Conservation (phyloP, 2,888 invertebrate genomes). For the Tuberolachnus salignus region DNA sequence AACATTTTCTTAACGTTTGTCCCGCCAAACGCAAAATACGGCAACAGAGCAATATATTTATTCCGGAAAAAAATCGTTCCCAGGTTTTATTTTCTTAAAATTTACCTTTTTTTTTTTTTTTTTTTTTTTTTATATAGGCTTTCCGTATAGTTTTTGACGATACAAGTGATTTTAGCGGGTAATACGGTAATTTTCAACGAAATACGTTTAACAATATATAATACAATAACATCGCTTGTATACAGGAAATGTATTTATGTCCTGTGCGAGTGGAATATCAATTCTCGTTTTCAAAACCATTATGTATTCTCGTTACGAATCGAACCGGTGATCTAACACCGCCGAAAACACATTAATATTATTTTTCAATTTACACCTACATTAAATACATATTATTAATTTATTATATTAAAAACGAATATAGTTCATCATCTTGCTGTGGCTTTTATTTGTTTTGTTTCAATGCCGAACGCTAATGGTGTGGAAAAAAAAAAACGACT, state of each 20-base stretch:
- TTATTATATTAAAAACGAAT: too few species aligned
- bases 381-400: background rate
- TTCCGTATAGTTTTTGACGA: background rate
- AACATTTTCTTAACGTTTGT: too few species aligned
- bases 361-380: background rate
- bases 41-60: too few species aligned
- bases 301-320: constrained; percentile 3
- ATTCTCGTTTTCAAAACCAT: constrained; percentile 16
- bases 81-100: background rate
- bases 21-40: too few species aligned
- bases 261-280: constrained; percentile 13
- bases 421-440: too few species aligned
- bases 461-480: too few species aligned
- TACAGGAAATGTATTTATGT: constrained; percentile 24
- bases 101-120: background rate
- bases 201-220: background rate
- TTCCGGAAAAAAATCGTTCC: too few species aligned
- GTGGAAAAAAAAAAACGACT: too few species aligned
- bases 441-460: background rate
- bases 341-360: background rate
- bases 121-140: background rate
- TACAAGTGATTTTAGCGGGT: background rate
- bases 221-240: background rate
- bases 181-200: background rate
- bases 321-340: background rate